A percentile compares a stretch with the other conserved stretches of the same genome.
phyloP scores from a whole-genome alignment of 2,113 vertebrate genomes.

The Salvator merianae region DNA sequence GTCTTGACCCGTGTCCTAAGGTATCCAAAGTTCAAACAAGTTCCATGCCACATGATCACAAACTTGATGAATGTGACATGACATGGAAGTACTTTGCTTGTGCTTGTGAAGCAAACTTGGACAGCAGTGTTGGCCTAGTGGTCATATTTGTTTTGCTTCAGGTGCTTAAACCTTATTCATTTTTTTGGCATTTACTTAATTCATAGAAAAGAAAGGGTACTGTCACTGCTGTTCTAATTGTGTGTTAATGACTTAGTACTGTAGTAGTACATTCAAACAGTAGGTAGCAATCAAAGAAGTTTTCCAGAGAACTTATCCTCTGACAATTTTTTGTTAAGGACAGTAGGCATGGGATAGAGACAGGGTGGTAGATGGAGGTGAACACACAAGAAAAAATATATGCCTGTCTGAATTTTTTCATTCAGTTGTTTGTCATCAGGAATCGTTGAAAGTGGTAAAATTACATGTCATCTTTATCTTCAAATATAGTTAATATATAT shows the following conservation, averaged over 20 bases:
- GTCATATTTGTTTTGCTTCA: too few species aligned
- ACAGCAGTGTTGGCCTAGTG: too few species aligned
- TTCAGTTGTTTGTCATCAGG: conserved; percentile 7
- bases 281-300: too few species aligned
- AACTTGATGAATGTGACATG: too few species aligned
- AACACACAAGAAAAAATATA: conserved; percentile 11
- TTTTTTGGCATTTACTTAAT: background rate
- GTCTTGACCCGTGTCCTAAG: too few species aligned
- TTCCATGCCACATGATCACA: too few species aligned
- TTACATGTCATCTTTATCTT: conserved; percentile 59
- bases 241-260: background rate
- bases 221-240: background rate
- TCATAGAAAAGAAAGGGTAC: background rate
- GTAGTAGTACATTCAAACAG: background rate
- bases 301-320: background rate
- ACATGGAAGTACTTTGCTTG: too few species aligned
- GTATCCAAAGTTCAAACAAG: too few species aligned
- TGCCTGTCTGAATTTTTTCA: conserved; percentile 3
- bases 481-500: conserved; percentile 50
- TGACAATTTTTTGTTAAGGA: background rate
- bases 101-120: too few species aligned
- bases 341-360: background rate
- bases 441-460: conserved; percentile 50
- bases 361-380: background rate
- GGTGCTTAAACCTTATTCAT: background rate